Conservation (phyloP, 2,888 invertebrate species). For the Pollenia griseotomentosa region DNA sequence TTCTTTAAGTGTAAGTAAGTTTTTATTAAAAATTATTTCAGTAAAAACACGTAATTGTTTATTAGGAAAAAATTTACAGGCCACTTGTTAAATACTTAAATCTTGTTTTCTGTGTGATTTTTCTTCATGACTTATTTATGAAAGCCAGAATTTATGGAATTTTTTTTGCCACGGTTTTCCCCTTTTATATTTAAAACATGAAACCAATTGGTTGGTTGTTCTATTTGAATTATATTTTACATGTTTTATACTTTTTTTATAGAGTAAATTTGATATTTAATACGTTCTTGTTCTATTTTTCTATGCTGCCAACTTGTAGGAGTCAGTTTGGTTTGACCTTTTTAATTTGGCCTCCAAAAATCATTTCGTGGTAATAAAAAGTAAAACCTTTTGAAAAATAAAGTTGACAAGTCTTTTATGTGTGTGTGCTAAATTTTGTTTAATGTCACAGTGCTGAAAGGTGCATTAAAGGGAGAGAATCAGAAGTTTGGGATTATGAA, state of each 20-base stretch:
- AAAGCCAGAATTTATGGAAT: slow-evolving; percentile 52
- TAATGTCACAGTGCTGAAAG: not conserved
- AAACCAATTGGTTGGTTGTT: slow-evolving; percentile 23
- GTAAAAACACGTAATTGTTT: slow-evolving; percentile 34
- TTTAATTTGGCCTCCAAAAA: slow-evolving; percentile 59
- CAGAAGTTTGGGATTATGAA: too few relatives aligned
- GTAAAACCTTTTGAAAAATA: slow-evolving; percentile 7
- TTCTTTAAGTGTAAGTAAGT: slow-evolving; percentile 25
- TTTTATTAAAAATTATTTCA: not conserved
- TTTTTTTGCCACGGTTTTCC: slow-evolving; percentile 9
- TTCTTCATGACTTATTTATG: slow-evolving; percentile 21
- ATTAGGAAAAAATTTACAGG: slow-evolving; percentile 47
- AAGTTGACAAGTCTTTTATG: slow-evolving; percentile 27
- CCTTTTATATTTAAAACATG: slow-evolving; percentile 16
- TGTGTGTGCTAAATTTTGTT: not conserved
- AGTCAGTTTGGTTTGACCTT: slow-evolving; percentile 59
- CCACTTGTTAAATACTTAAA: slow-evolving; percentile 53
- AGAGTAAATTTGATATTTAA: slow-evolving; percentile 17
- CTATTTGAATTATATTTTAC: slow-evolving; percentile 3
- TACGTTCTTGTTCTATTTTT: not conserved
- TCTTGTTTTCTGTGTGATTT: slow-evolving; percentile 41
- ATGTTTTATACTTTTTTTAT: slow-evolving; percentile 2
- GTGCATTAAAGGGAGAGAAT: too few relatives aligned
- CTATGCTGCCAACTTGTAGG: not conserved
- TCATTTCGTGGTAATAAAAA: slow-evolving; percentile 56